Evolutionary conservation across 2,797 vertebrate species (phyloP), one percentile per base, ranked within the genome.

Genomic region (Hyperoplus immaculatus): DNA sequence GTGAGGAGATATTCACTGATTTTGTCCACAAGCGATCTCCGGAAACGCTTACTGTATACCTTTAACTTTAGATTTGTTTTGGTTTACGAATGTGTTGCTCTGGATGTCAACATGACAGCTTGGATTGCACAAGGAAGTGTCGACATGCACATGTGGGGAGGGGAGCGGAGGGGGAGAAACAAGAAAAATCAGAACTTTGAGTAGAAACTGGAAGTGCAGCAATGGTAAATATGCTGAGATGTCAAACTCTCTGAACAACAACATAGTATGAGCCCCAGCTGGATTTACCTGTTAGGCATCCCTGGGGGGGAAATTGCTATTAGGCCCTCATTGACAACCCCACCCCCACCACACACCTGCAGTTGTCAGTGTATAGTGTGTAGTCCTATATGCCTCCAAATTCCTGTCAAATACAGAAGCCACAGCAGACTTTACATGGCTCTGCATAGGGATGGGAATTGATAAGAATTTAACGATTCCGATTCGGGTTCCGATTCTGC

Each of bases 151-250:
- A 47, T 41, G 38, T 58, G 46, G 18, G 55, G 53, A 9, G 60
- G 16, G 41, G 60, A 46, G 15, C 39, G 39, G 39, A 59, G 46
- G 46, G 21, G 39, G 18, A 14, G 45, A 49, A 29, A 21, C 18
- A 46, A 47, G 43, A 50, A 69, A 42, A 49, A 36, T 54, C 45
- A 5, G 51, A 55, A 8, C 9, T 15, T 5, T 0, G 2, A 49
- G 21, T n/a, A 41, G 41, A 36, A 66, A 43, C 49, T 42, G 12
- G 45, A 56, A 9, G 5, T 65, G 50, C 18, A 67, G 43, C 36
- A 56, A 67, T 57, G n/a, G 6, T 58, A 70, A 36, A 62, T 8
- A 60, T 54, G 3, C 29, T 39, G 13, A 62, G 18, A 64, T 69
- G 60, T 58, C 39, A 57, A 51, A 54, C 6, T 29, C 29, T 29